A percentile compares a stretch with the other conserved stretches of the same genome.
These are phyloP conservation scores for Sebastiscus tertius DNA, from an alignment of 2,797 vertebrate genomes.

Conservation along the genomic window DNA sequence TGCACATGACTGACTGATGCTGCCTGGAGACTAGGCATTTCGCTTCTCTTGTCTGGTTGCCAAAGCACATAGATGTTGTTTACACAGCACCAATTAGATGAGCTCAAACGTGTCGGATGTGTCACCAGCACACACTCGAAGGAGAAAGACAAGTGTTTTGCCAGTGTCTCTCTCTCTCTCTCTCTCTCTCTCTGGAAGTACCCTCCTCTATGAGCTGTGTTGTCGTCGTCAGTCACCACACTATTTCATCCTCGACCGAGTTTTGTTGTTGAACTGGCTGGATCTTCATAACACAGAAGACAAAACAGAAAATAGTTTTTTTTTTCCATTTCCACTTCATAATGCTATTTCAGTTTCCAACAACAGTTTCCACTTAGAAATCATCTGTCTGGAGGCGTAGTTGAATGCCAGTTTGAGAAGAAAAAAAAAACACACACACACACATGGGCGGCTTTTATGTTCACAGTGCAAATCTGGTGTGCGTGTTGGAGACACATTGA, in stretches of 20 bases:
- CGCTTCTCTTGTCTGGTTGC: conserved; percentile 18
- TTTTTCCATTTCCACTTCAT: neutral
- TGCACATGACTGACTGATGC: conserved; percentile 7
- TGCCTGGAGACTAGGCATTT: neutral
- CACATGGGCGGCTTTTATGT: neutral
- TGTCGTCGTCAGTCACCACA: neutral
- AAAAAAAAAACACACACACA: neutral
- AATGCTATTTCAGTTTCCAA: neutral
- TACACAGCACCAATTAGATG: conserved; percentile 32
- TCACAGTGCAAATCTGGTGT: neutral
- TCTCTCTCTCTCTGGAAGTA: neutral
- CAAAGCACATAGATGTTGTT: conserved; percentile 48
- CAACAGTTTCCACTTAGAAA: conserved; percentile 37
- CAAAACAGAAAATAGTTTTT: neutral
- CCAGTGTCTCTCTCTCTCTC: neutral
- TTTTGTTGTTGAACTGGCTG: neutral
- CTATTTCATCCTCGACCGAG: neutral
- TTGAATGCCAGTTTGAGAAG: conserved; percentile 26
- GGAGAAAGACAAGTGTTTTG: neutral
- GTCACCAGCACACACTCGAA: neutral
- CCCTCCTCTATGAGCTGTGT: neutral
- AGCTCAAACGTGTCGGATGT: conserved; percentile 36
- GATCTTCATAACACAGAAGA: neutral
- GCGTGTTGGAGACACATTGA: neutral
- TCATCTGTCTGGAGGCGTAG: neutral